Base-by-base conservation (phyloP, 2,888 invertebrate species). In the Diadegma fenestrale region DNA sequence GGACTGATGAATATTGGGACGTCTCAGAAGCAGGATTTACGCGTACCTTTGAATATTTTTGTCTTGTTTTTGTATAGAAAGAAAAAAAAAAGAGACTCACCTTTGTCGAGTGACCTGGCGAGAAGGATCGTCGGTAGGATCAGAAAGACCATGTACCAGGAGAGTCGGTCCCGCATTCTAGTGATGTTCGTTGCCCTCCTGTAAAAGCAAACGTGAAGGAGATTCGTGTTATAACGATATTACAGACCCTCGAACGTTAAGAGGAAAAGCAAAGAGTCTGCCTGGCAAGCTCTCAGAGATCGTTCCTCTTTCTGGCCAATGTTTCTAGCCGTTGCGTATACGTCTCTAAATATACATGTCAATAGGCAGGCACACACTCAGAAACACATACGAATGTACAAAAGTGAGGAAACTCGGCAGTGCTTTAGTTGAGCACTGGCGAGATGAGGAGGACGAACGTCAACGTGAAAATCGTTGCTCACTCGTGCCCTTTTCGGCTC, bases 91-190 rank as follows among this genome's bases (percentile, higher is more conserved):
- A 8, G 8, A 37, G 8, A 87, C 90, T 92, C 88, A 94, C 94
- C 94, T 92, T 93, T 94, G 90, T 94, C 94, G 88, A 94, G 94
- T 80, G 94, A 94, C 87, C 94, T 93, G 88, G 94, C 94, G 86
- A 94, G 91, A 82, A 94, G 91, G 84, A 94, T 93, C 87, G 94
- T 94, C 87, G 94, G 94, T 87, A 94, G 90, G 89, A 94, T 93
- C 89, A 94, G 86, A 88, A 94, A 94, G 88, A 94, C 94, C 93
- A 94, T 94, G 90, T 94, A 94, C 94, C 94, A 94, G 82, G 94
- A 93, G 86, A 94, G 92, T 90, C 93, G 93, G 92, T 94, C 94
- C 91, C 93, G 93, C 94, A 94, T 94, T 90, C 90, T 93, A 89
- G 90, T 89, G 88, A 91, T 89, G 90, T 91, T 91, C 30, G 78